These are phyloP conservation scores for Gobiocypris rarus DNA, from an alignment of 2,113 vertebrate genomes.

Conservation along the genomic window DNA sequence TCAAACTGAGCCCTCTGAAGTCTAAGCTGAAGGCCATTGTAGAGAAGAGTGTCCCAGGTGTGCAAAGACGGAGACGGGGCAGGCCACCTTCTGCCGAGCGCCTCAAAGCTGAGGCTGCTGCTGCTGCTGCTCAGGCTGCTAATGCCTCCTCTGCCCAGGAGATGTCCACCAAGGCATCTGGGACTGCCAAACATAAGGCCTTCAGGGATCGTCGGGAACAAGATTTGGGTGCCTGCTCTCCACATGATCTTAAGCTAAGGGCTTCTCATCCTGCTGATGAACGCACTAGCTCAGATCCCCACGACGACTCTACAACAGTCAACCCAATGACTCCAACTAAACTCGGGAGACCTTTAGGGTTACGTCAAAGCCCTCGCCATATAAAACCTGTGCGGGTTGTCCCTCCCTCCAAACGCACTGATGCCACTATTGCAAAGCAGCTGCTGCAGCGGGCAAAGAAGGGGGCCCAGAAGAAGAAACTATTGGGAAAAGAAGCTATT, in stretches of 20 bases:
- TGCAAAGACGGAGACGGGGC: slow-evolving; percentile 84
- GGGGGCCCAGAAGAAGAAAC: slow-evolving; percentile 86
- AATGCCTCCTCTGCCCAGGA: slow-evolving; percentile 65
- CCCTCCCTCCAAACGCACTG: slow-evolving; percentile 92
- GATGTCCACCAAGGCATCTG: slow-evolving; percentile 52
- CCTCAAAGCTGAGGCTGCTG: slow-evolving; percentile 81
- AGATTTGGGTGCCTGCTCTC: slow-evolving; percentile 68
- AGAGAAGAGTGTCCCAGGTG: slow-evolving; percentile 78
- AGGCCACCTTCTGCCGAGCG: slow-evolving; percentile 91
- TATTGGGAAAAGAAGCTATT: slow-evolving; percentile 88
- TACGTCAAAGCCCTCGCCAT: slow-evolving; percentile 93
- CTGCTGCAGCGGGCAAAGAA: slow-evolving; percentile 95
- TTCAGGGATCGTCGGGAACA: slow-evolving; percentile 82
- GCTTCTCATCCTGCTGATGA: slow-evolving; percentile 55
- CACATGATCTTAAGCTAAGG: slow-evolving; percentile 64
- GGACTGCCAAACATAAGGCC: slow-evolving; percentile 84
- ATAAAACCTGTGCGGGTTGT: slow-evolving; percentile 94
- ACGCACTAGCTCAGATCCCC: slow-evolving; percentile 60
- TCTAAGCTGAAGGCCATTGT: slow-evolving; percentile 88
- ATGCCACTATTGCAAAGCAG: slow-evolving; percentile 94
- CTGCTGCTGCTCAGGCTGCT: slow-evolving; percentile 66
- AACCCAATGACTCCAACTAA: slow-evolving; percentile 74
- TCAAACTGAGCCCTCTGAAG: slow-evolving; percentile 90
- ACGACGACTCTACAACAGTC: slow-evolving; percentile 66
- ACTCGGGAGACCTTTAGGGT: slow-evolving; percentile 74